phyloP scores from a whole-genome alignment of 2,888 invertebrate genomes.

The Tipula lateralis region DNA sequence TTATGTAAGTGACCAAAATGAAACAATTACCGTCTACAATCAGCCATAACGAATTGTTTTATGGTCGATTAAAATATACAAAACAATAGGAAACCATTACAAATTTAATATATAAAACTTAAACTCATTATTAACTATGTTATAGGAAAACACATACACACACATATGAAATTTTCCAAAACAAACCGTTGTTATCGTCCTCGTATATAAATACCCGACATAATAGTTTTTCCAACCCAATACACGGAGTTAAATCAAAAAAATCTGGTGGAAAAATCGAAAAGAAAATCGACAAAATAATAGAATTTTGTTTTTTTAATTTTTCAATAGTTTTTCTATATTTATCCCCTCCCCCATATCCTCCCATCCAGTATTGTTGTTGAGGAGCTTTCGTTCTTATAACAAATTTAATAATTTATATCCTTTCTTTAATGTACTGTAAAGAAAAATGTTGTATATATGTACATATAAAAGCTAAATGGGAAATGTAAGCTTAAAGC shows the following conservation, averaged over 20 bases:
- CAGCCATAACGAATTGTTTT: background rate
- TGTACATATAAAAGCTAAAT: background rate
- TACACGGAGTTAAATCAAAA: background rate
- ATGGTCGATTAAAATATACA: background rate
- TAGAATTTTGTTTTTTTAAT: background rate
- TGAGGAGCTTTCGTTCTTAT: background rate
- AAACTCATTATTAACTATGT: background rate
- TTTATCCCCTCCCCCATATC: background rate
- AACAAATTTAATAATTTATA: conserved; percentile 24
- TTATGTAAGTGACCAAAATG: background rate
- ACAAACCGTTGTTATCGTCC: background rate
- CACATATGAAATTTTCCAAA: background rate
- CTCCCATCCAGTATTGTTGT: background rate
- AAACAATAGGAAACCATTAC: background rate
- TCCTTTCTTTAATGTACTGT: conserved; percentile 24
- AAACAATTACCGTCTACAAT: background rate
- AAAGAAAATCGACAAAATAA: conserved; percentile 12
- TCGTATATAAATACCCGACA: background rate
- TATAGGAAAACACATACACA: background rate
- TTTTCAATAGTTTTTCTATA: conserved; percentile 24
- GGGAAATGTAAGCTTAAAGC: conserved; percentile 19
- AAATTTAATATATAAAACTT: background rate
- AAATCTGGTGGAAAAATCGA: background rate
- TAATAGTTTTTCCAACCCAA: background rate
- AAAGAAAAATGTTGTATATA: background rate